Evolutionary conservation across 2,797 vertebrate genomes (phyloP), one percentile per base, ranked within the genome.

Genomic region (Limnodromus scolopaceus): DNA sequence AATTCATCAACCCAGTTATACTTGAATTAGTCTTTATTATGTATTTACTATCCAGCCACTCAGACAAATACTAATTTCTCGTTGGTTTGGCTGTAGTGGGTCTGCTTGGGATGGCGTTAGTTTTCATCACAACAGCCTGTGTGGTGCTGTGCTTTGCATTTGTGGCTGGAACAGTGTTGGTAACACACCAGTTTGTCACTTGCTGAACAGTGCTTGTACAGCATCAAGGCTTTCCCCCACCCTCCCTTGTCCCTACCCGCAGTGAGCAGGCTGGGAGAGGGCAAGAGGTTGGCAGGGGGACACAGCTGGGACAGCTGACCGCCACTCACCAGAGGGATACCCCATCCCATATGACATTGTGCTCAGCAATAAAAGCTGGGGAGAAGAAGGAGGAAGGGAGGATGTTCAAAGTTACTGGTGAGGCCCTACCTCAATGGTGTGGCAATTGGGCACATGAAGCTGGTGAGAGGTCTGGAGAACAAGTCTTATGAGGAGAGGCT

Each of bases 21-120:
- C 24, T 86, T 80, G 43, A 93, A 55, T 86, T 90, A 74, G 30
- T 38, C 30, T 82, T 82, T 87, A 39, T 84, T 54, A 55, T 24
- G 8, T 87, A 32, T 79, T 93, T 75, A 39, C 43, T 91, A 10
- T 69, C 15, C 60, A 79, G 2, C 13, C 38, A 16, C 48, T 64
- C 11, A 51, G 78, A 83, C 4, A 76, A 65, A 84, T 72, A 45
- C 23, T 85, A 13, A 64, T 20, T 92, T 66, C 68, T 66, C 27
- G 54, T 83, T 76, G 38, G 27, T 80, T 90, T 84, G 58, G 6
- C 76, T 81, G 28, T 41, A 22, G 25, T 51, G 48, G 1, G 8
- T 72, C 22, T 88, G 61, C 22, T 75, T 92, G 53, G 11, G 32
- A 36, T 39, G 58, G 54, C 87, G 51, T 46, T 89, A 58, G 49